Conservation (phyloP, 2,888 invertebrate species). For the Megamerina dolium region DNA sequence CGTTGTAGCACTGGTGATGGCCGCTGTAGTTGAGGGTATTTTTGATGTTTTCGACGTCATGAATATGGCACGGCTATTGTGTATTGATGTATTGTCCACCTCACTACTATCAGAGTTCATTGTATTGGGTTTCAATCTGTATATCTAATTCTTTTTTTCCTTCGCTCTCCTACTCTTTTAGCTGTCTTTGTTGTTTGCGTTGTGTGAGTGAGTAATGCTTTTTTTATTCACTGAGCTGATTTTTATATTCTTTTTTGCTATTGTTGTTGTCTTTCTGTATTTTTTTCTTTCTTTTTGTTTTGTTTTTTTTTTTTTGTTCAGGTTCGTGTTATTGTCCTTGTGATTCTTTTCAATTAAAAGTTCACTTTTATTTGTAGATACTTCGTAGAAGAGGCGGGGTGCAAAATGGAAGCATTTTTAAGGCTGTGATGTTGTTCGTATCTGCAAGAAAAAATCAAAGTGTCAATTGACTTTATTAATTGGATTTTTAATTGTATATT, state of each 20-base stretch:
- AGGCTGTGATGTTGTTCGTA: neutral
- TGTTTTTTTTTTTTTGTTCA: neutral
- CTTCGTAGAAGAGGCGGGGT: neutral
- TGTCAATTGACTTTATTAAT: neutral
- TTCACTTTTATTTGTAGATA: neutral
- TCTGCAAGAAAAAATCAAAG: neutral
- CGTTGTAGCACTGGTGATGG: no score
- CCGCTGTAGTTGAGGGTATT: neutral
- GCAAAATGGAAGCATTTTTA: neutral
- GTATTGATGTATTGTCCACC: conserved; percentile 1
- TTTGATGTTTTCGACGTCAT: neutral
- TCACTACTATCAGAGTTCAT: conserved; percentile 11
- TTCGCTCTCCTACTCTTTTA: neutral
- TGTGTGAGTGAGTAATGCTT: neutral
- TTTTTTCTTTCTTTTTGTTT: neutral
- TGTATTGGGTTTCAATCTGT: no score
- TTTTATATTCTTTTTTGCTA: neutral
- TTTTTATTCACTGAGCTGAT: neutral
- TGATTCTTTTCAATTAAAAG: conserved; percentile 3
- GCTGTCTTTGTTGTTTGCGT: neutral
- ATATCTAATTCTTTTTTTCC: neutral
- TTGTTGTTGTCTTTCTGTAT: neutral
- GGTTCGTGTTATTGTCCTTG: conserved; percentile 8
- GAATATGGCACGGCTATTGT: conserved; percentile 3
- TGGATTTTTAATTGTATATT: neutral